phyloP scores from a whole-genome alignment of 2,113 vertebrate genomes.

The Corynorhinus townsendii region DNA sequence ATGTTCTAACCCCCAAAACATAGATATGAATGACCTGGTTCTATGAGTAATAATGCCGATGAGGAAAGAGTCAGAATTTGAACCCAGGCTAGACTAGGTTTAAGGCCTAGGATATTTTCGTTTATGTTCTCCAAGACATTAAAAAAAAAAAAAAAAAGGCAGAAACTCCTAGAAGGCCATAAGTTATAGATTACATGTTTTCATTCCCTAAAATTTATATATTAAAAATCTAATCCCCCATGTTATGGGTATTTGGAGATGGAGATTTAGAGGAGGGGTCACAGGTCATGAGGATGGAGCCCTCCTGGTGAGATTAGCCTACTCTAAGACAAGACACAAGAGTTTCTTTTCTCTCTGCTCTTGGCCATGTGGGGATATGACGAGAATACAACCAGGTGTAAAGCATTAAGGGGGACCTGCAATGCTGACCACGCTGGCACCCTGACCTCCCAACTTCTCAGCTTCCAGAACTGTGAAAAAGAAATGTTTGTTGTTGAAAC shows the following conservation, averaged over 20 bases:
- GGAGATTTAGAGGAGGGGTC: background rate
- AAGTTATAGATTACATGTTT: background rate
- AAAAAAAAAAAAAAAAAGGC: background rate
- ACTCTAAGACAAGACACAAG: background rate
- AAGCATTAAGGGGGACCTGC: background rate
- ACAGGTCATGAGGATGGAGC: background rate
- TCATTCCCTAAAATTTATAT: background rate
- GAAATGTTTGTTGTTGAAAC: background rate
- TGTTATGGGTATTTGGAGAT: background rate
- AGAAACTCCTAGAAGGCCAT: background rate
- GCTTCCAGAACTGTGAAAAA: background rate
- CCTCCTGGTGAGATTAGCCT: background rate
- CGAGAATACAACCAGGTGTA: background rate
- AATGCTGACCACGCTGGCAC: no score
- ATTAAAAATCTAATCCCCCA: background rate
- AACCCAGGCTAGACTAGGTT: background rate
- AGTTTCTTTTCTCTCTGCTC: background rate
- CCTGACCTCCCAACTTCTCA: background rate
- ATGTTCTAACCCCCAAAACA: background rate
- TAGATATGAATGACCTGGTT: background rate
- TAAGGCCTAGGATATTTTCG: background rate
- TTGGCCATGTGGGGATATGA: background rate
- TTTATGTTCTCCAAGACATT: background rate
- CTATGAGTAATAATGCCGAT: background rate
- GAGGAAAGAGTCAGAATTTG: background rate